Percentiles rank a stretch among this genome's conserved stretches.
Evolutionary conservation across 2,113 vertebrate species (phyloP).

Genomic region (Brachypodius melanocephalos): DNA sequence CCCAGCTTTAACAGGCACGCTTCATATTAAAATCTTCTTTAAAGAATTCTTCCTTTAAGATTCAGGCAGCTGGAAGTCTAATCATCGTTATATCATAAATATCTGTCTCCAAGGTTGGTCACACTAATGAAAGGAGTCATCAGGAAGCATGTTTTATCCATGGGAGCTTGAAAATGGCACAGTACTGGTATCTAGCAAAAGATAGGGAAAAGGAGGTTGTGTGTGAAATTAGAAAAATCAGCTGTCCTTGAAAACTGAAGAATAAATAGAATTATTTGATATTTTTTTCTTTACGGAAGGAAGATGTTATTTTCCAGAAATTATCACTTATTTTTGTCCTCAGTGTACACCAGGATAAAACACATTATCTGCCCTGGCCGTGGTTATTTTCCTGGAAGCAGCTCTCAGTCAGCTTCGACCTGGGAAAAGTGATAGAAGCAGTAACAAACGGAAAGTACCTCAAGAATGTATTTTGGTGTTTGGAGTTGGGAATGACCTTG

Average conservation of each 20-base stretch:
- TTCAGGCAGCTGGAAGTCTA: not conserved
- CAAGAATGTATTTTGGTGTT: not conserved
- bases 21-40: not conserved
- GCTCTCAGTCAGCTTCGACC: not conserved
- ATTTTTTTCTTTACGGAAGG: not conserved
- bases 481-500: slow-evolving; percentile 27
- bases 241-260: not conserved
- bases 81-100: not conserved
- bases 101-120: not conserved
- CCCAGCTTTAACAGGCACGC: not conserved
- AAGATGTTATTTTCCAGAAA: not conserved
- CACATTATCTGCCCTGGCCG: not conserved
- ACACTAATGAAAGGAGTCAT: not conserved
- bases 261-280: not conserved
- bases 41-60: not conserved
- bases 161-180: not conserved
- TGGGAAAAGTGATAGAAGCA: not conserved
- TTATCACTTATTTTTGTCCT: not conserved
- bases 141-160: not conserved
- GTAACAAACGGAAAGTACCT: not conserved
- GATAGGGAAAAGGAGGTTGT: not conserved
- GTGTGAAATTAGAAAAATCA: not conserved
- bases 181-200: not conserved
- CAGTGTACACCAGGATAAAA: not conserved
- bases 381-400: not conserved